Conservation (phyloP, 2,888 invertebrate genomes). For the Disparrhopalites patrizii region DNA sequence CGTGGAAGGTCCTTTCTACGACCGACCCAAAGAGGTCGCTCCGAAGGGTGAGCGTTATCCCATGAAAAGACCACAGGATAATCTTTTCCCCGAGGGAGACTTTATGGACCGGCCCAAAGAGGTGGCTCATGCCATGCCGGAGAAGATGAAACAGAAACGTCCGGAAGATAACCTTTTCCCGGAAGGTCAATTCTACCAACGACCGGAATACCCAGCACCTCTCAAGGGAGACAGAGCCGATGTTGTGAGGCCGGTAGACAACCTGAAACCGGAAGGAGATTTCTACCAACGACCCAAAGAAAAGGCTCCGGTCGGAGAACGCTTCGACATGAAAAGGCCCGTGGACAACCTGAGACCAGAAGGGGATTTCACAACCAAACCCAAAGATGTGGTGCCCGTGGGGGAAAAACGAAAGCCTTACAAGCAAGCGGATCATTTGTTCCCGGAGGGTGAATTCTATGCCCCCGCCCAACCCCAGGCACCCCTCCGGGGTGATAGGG, state of each 20-base stretch:
- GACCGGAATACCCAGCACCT: conserved; percentile 22
- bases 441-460: conserved; percentile 51
- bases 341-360: conserved; percentile 51
- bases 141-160: conserved; percentile 4
- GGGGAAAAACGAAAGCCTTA: conserved; percentile 32
- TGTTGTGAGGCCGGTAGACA: conserved; percentile 18
- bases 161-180: conserved; percentile 55
- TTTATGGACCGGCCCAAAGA: conserved; percentile 53
- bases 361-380: conserved; percentile 38
- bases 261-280: conserved; percentile 49
- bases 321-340: conserved; percentile 51
- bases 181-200: conserved; percentile 57
- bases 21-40: conserved; percentile 45
- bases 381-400: conserved; percentile 48
- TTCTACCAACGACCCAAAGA: conserved; percentile 50
- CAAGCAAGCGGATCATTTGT: conserved; percentile 54
- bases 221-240: conserved; percentile 47
- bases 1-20: conserved; percentile 51
- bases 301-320: conserved; percentile 52
- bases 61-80: conserved; percentile 56
- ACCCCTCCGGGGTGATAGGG: conserved; percentile 16
- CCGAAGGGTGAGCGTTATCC: conserved; percentile 48
- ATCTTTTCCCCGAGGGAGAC: conserved; percentile 49
- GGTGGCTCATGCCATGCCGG: background rate
- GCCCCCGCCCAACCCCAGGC: conserved; percentile 13